Percentiles rank a stretch among this genome's conserved stretches.
Conservation (phyloP, 2,113 vertebrate species). For the Thryonomys swinderianus region DNA sequence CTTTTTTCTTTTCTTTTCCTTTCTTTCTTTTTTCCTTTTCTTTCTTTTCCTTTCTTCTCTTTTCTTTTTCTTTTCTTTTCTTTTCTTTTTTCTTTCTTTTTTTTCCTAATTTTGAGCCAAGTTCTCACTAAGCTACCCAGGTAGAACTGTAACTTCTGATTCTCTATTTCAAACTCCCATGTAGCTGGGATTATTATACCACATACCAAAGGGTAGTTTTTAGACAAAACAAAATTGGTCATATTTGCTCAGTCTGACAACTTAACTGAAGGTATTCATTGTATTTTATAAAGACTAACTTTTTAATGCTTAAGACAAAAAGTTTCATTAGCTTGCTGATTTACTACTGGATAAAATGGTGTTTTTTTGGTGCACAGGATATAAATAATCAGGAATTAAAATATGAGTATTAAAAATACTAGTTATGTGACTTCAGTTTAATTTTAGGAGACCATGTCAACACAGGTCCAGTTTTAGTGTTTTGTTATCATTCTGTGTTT, state of each 20-base stretch:
- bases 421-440: not conserved
- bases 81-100: not conserved
- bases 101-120: not conserved
- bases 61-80: not conserved
- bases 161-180: not conserved
- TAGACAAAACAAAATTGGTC: not conserved
- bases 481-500: not conserved
- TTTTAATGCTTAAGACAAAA: not conserved
- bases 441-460: not conserved
- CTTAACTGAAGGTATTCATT: not conserved
- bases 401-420: constrained; percentile 27
- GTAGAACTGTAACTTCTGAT: not conserved
- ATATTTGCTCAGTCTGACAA: not conserved
- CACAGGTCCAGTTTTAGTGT: not conserved
- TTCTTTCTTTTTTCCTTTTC: not conserved
- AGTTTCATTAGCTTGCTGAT: constrained; percentile 29
- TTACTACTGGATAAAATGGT: not conserved
- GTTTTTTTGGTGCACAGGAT: not conserved
- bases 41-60: not conserved
- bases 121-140: not conserved
- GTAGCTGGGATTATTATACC: not conserved
- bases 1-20: not conserved
- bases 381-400: not conserved
- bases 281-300: not conserved
- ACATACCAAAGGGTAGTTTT: not conserved